Evolutionary conservation across 1,140 invertebrate species (phyloP).

Genomic region (Zaprionus gabonicus): DNA sequence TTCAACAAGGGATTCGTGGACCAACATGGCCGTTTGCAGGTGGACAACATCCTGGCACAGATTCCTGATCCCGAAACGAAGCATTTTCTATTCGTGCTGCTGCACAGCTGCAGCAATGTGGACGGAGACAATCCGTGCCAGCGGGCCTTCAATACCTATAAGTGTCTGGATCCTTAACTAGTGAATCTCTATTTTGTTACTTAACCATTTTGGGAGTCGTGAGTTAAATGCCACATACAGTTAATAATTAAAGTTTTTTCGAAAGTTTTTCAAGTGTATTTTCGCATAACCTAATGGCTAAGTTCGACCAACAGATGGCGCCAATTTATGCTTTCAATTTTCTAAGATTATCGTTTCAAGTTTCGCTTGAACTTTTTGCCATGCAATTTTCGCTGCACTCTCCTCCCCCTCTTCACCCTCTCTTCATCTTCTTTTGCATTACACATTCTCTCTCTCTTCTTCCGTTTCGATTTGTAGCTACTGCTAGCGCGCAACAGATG

Average conservation of each 20-base stretch:
- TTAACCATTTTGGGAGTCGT: not conserved
- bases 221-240: not conserved
- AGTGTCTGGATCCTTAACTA: not conserved
- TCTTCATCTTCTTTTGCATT: not conserved
- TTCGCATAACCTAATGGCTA: not conserved
- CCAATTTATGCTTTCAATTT: not conserved
- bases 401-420: not conserved
- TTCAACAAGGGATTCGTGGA: not conserved
- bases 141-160: not conserved
- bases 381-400: conserved; percentile 15
- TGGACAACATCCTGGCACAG: not conserved
- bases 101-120: not conserved
- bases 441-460: not conserved
- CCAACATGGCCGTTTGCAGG: not conserved
- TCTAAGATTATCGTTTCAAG: not conserved
- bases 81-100: no score
- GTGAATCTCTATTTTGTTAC: not conserved
- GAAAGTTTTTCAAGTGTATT: not conserved
- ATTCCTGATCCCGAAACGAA: no score
- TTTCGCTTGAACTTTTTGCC: not conserved
- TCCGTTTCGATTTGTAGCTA: not conserved
- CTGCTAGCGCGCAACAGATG: conserved; percentile 30
- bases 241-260: not conserved
- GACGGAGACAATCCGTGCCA: not conserved
- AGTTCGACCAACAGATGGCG: conserved; percentile 17